Percentiles rank a stretch among this genome's conserved stretches.
phyloP scores from a whole-genome alignment of 2,888 invertebrate species.

The Stomorhina lunata region DNA sequence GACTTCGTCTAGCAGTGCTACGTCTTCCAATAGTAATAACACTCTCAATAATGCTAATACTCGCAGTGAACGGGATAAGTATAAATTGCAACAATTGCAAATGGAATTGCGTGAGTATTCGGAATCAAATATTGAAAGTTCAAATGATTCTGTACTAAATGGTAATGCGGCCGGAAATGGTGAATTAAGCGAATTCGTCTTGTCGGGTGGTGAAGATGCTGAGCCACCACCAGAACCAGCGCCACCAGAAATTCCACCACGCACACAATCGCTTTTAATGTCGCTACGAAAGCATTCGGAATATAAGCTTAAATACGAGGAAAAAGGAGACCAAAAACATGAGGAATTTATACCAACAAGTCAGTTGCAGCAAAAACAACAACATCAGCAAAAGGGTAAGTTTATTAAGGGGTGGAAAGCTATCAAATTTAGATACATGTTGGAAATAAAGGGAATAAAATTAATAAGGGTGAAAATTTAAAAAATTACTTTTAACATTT shows the following conservation, averaged over 20 bases:
- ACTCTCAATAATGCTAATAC: slow-evolving; percentile 59
- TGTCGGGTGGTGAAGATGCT: slow-evolving; percentile 72
- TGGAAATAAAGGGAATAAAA: background rate
- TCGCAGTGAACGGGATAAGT: slow-evolving; percentile 73
- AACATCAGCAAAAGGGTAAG: slow-evolving; percentile 49
- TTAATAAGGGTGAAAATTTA: too few relatives aligned
- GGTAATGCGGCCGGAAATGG: slow-evolving; percentile 73
- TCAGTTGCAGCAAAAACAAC: slow-evolving; percentile 72
- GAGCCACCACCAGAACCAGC: slow-evolving; percentile 92
- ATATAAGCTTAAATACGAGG: slow-evolving; percentile 79
- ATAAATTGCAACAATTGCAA: slow-evolving; percentile 72
- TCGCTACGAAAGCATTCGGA: slow-evolving; percentile 79
- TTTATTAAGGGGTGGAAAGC: background rate
- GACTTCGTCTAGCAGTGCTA: slow-evolving; percentile 82
- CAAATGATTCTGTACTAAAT: slow-evolving; percentile 50
- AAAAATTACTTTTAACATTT: too few relatives aligned
- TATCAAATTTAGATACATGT: background rate
- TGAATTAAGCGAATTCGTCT: slow-evolving; percentile 56
- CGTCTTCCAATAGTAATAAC: slow-evolving; percentile 71
- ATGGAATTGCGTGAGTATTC: slow-evolving; percentile 73
- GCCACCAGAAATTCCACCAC: slow-evolving; percentile 92
- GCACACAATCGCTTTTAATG: slow-evolving; percentile 88
- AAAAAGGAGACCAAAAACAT: slow-evolving; percentile 79
- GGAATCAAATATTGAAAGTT: slow-evolving; percentile 66
- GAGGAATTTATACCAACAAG: slow-evolving; percentile 80